Percentiles rank a stretch among this genome's conserved stretches.
These are phyloP conservation scores for Tribolium madens DNA, from an alignment of 1,140 invertebrate species.

Conservation along the genomic window DNA sequence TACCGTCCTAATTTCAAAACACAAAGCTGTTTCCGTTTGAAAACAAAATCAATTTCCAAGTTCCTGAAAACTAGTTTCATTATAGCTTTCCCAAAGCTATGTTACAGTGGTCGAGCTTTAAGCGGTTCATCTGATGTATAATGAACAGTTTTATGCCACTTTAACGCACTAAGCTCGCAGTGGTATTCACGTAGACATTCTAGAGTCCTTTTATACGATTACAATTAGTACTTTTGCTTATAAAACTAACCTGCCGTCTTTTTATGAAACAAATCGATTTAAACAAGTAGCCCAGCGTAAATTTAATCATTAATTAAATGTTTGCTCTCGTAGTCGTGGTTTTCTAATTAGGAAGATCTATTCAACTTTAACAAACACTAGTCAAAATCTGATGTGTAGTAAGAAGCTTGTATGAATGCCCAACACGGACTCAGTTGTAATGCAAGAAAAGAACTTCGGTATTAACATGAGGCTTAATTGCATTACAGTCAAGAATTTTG, in stretches of 20 bases:
- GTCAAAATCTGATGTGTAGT: neutral
- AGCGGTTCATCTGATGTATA: slow-evolving; percentile 36
- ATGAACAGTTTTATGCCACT: slow-evolving; percentile 38
- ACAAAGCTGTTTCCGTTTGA: neutral
- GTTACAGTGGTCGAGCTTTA: slow-evolving; percentile 27
- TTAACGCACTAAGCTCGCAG: slow-evolving; percentile 25
- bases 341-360: slow-evolving; percentile 20
- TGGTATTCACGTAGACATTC: slow-evolving; percentile 22
- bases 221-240: slow-evolving; percentile 23
- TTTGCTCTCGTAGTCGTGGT: slow-evolving; percentile 1
- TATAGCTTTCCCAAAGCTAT: neutral
- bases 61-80: slow-evolving; percentile 32
- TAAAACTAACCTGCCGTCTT: slow-evolving; percentile 17
- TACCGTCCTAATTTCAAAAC: neutral
- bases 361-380: neutral
- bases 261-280: neutral
- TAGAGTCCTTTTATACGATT: slow-evolving; percentile 1
- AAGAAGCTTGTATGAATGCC: neutral
- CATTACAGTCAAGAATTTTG: too few relatives aligned
- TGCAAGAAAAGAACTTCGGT: too few relatives aligned
- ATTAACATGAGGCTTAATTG: neutral
- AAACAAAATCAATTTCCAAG: neutral
- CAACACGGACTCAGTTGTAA: neutral
- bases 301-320: slow-evolving; percentile 27
- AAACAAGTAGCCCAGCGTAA: slow-evolving; percentile 11